Percentiles rank a stretch among this genome's conserved stretches.
These are phyloP conservation scores for Polyodon spathula DNA, from an alignment of 2,113 vertebrate species.

Conservation along the genomic window DNA sequence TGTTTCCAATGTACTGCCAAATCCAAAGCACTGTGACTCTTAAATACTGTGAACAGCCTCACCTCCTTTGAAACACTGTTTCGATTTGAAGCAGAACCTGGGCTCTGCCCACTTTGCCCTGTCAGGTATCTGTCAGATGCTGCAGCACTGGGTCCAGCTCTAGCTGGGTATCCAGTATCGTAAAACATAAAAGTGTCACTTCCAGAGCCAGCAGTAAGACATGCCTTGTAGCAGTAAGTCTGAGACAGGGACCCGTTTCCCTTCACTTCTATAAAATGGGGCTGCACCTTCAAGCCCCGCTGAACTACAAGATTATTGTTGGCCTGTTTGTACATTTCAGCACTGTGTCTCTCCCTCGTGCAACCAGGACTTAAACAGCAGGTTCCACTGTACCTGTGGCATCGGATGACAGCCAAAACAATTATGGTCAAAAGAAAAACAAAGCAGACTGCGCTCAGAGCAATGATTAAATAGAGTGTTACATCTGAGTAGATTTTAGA, in stretches of 20 bases:
- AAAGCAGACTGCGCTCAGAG: constrained; percentile 81
- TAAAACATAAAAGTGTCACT: constrained; percentile 98
- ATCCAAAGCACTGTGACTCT: not conserved
- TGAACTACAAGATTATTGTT: constrained; percentile 78
- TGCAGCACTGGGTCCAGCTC: constrained; percentile 68
- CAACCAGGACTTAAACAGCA: constrained; percentile 79
- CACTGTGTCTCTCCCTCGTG: constrained; percentile 60
- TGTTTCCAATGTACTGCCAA: not conserved
- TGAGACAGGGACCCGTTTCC: constrained; percentile 91
- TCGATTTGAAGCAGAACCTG: constrained; percentile 76
- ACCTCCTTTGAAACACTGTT: constrained; percentile 80
- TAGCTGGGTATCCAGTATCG: constrained; percentile 74
- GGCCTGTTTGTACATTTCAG: constrained; percentile 69
- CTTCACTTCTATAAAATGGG: constrained; percentile 89
- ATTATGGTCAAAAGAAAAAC: constrained; percentile 85
- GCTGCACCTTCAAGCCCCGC: constrained; percentile 81
- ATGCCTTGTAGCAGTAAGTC: constrained; percentile 97
- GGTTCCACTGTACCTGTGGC: constrained; percentile 70
- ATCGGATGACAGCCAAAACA: constrained; percentile 80
- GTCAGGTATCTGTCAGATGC: constrained; percentile 83
- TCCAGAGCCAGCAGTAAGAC: constrained; percentile 84
- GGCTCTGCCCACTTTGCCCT: constrained; percentile 80
- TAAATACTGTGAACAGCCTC: constrained; percentile 30
- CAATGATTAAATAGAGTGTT: constrained; percentile 91
- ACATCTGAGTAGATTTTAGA: constrained; percentile 75